These are phyloP conservation scores for Coptodon rendalli DNA, from an alignment of 2,113 vertebrate species.

Conservation along the genomic window DNA sequence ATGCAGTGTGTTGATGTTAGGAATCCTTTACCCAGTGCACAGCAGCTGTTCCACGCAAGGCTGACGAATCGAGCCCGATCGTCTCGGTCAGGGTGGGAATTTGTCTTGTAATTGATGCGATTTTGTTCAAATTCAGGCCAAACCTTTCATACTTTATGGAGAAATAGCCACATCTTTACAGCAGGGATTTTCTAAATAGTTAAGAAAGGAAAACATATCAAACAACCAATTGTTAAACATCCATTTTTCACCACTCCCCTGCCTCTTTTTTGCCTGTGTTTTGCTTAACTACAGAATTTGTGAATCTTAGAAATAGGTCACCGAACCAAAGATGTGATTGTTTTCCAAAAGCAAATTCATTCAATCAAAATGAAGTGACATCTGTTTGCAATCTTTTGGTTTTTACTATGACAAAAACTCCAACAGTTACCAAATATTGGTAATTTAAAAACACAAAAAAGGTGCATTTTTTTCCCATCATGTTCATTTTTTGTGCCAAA, in stretches of 20 bases:
- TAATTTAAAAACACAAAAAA: not conserved
- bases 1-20: not conserved
- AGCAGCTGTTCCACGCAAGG: not conserved
- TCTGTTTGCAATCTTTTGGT: not conserved
- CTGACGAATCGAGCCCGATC: not conserved
- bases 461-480: not conserved
- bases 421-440: constrained; percentile 11
- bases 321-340: constrained; percentile 39
- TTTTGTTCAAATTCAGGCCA: not conserved
- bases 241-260: not conserved
- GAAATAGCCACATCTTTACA: not conserved
- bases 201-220: constrained; percentile 2
- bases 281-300: not conserved
- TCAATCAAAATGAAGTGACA: not conserved
- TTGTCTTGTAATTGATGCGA: not conserved
- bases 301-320: not conserved
- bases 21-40: not conserved
- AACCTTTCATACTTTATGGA: not conserved
- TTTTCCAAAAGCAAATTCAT: not conserved
- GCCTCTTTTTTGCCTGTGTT: not conserved
- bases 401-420: not conserved
- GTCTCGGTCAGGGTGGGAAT: not conserved
- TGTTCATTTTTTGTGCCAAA: constrained; percentile 30
- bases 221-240: not conserved
- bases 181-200: not conserved